Percentiles rank a stretch among this genome's conserved stretches.
Evolutionary conservation across 2,113 vertebrate species (phyloP).

Genomic region (Arothron firmamentum): DNA sequence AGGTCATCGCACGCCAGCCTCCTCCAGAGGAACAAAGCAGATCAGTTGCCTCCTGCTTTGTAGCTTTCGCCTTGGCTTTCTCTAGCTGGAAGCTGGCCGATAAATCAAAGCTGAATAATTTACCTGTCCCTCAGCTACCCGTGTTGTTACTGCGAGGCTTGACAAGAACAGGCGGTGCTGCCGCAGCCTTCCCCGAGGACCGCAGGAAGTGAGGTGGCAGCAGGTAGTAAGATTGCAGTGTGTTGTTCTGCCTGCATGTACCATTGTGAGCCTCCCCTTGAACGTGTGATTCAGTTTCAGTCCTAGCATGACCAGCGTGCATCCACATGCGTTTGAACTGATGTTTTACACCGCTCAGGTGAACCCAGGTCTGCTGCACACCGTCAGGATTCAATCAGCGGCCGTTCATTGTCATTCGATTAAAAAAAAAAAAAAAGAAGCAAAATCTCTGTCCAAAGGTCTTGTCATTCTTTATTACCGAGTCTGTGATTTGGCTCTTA

Average conservation of each 20-base stretch:
- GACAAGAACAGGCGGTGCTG: constrained; percentile 35
- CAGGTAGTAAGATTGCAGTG: constrained; percentile 18
- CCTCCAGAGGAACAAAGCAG: constrained; percentile 6
- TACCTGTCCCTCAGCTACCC: constrained; percentile 49
- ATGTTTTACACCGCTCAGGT: no score
- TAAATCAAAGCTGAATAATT: constrained; percentile 67
- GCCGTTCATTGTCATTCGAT: neutral
- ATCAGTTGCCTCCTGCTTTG: constrained; percentile 27
- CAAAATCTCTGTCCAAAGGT: no score
- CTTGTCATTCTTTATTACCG: no score
- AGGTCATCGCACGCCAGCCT: neutral
- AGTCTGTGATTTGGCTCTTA: constrained; percentile 52
- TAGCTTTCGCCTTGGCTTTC: constrained; percentile 19
- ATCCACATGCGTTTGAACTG: no score
- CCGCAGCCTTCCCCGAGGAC: constrained; percentile 43
- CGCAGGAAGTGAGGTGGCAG: constrained; percentile 21
- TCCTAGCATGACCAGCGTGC: no score
- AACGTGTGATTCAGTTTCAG: no score
- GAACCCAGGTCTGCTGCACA: neutral
- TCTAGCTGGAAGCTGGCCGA: constrained; percentile 26
- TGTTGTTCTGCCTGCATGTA: constrained; percentile 22
- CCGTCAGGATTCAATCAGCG: neutral
- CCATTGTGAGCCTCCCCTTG: no score
- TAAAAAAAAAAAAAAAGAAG: neutral
- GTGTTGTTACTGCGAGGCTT: constrained; percentile 58